Evolutionary conservation across 1,140 invertebrate species (phyloP).

Genomic region (Spodoptera frugiperda): DNA sequence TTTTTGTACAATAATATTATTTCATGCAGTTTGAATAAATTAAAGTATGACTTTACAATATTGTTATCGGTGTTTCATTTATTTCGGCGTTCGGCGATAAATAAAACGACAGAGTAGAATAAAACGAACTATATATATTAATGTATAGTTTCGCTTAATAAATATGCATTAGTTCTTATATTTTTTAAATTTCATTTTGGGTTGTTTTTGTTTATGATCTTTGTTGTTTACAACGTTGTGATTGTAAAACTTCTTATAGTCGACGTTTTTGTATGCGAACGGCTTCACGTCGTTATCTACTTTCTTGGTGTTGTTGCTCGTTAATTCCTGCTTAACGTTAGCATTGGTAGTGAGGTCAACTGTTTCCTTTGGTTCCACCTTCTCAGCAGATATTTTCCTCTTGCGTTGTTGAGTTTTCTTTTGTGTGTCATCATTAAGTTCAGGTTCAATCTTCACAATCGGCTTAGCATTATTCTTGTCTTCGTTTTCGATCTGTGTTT

Average conservation of each 20-base stretch:
- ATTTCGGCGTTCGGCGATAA: neutral
- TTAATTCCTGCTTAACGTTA: slow-evolving; percentile 43
- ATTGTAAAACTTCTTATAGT: slow-evolving; percentile 70
- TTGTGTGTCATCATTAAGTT: slow-evolving; percentile 24
- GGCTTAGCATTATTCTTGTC: slow-evolving; percentile 21
- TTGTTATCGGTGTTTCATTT: slow-evolving; percentile 18
- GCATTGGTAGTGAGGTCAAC: slow-evolving; percentile 32
- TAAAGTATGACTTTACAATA: slow-evolving; percentile 15
- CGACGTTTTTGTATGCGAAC: slow-evolving; percentile 65
- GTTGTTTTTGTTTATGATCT: slow-evolving; percentile 63
- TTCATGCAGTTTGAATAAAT: neutral
- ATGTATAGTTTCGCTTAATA: slow-evolving; percentile 58
- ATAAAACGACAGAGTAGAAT: slow-evolving; percentile 44
- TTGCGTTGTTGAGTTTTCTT: slow-evolving; percentile 58
- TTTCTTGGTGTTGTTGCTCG: slow-evolving; percentile 50
- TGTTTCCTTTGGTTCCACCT: slow-evolving; percentile 46
- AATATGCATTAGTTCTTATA: slow-evolving; percentile 58
- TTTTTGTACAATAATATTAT: slow-evolving; percentile 40
- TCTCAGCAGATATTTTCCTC: slow-evolving; percentile 65
- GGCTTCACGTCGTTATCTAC: slow-evolving; percentile 52
- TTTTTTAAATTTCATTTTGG: slow-evolving; percentile 63
- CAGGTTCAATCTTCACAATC: slow-evolving; percentile 6
- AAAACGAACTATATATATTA: slow-evolving; percentile 50
- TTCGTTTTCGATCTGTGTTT: slow-evolving; percentile 55
- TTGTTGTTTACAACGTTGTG: slow-evolving; percentile 55